These are phyloP conservation scores for Pipistrellus pipistrellus DNA, from an alignment of 2,797 vertebrate genomes.

Conservation along the genomic window DNA sequence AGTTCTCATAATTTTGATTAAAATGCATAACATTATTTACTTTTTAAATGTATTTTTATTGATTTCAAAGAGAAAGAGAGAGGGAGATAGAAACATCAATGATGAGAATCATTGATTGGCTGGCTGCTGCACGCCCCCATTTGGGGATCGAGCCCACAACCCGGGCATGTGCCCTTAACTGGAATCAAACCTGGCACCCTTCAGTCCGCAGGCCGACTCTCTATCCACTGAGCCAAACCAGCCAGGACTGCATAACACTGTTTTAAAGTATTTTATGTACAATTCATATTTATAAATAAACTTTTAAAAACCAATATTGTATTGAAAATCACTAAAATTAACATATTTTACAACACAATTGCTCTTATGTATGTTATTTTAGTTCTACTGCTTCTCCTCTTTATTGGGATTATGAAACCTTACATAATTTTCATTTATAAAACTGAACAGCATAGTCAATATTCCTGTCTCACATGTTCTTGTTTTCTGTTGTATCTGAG, in stretches of 20 bases:
- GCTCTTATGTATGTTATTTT: neutral
- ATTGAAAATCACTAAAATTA: neutral
- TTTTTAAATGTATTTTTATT: too few relatives aligned
- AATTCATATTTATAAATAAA: neutral
- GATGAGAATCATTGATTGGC: too few relatives aligned
- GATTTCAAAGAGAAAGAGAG: too few relatives aligned
- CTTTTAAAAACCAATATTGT: neutral
- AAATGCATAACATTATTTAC: neutral
- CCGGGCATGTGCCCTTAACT: too few relatives aligned
- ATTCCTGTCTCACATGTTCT: neutral
- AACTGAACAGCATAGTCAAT: neutral
- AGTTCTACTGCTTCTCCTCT: neutral
- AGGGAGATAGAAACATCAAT: too few relatives aligned
- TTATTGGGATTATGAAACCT: neutral
- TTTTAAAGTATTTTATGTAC: neutral
- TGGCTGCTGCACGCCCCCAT: too few relatives aligned
- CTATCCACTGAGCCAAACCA: too few relatives aligned
- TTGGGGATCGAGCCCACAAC: too few relatives aligned
- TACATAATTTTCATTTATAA: neutral
- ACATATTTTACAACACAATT: neutral
- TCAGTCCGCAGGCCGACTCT: too few relatives aligned
- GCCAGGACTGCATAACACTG: too few relatives aligned
- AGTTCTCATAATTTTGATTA: neutral
- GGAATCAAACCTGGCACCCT: too few relatives aligned
- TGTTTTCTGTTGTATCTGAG: neutral